Percentiles rank a stretch among this genome's conserved stretches.
These are phyloP conservation scores for Ctenosaura bakeri DNA, from an alignment of 2,797 vertebrate genomes.

Conservation along the genomic window DNA sequence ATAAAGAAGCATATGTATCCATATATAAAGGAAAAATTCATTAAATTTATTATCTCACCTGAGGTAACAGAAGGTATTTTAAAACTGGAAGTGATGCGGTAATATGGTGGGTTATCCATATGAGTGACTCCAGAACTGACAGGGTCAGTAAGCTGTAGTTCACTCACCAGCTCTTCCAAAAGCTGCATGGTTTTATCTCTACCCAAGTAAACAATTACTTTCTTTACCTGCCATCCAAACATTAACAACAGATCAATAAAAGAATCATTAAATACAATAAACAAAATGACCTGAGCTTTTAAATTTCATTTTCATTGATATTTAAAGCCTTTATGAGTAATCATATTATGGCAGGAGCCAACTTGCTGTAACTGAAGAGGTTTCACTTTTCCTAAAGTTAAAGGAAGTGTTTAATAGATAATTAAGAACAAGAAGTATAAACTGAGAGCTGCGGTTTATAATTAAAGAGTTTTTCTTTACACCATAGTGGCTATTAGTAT, in stretches of 20 bases:
- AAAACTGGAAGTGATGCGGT: constrained; percentile 96
- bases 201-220: constrained; percentile 97
- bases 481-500: not conserved
- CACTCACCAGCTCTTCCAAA: constrained; percentile 95
- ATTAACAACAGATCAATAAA: constrained; percentile 20
- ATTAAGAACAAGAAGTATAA: not conserved
- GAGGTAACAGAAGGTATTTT: constrained; percentile 98
- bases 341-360: not conserved
- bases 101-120: constrained; percentile 99
- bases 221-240: constrained; percentile 89
- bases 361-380: not conserved
- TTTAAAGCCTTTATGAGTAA: not conserved
- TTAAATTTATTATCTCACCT: constrained; percentile 81
- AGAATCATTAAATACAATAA: constrained; percentile 4
- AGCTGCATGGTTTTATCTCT: constrained; percentile 99
- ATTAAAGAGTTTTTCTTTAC: not conserved
- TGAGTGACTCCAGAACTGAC: constrained; percentile 96
- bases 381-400: not conserved
- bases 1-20: not conserved
- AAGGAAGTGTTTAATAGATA: not conserved
- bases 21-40: not conserved
- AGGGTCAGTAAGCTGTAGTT: constrained; percentile 94
- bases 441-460: not conserved
- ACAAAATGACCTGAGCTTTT: not conserved
- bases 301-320: not conserved